Percentiles rank a stretch among this genome's conserved stretches.
Conservation (phyloP, 2,113 vertebrate genomes). For the Nyctibius bracteatus region DNA sequence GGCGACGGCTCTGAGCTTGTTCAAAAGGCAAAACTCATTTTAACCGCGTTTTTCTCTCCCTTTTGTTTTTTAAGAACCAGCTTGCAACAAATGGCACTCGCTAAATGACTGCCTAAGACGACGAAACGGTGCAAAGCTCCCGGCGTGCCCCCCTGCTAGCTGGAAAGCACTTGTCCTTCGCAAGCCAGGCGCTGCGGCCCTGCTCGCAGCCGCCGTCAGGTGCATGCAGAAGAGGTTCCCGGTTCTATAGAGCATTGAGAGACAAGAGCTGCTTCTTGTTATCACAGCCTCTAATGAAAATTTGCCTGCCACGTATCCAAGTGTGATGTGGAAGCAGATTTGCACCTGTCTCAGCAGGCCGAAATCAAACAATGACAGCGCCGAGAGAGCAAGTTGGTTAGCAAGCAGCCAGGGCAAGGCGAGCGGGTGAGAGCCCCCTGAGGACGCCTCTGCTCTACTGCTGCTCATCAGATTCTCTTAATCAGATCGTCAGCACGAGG, state of each 20-base stretch:
- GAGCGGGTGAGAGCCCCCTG: background rate
- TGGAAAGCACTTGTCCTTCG: background rate
- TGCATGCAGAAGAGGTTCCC: background rate
- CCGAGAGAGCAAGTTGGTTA: background rate
- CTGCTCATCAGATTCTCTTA: background rate
- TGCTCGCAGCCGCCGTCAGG: background rate
- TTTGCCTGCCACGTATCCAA: background rate
- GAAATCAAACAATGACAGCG: background rate
- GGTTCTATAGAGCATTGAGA: conserved; percentile 26
- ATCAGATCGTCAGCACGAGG: background rate
- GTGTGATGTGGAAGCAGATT: conserved; percentile 11
- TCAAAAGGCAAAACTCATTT: conserved; percentile 15
- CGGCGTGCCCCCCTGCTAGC: background rate
- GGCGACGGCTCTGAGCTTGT: background rate
- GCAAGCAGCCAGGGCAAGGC: background rate
- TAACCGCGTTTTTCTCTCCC: background rate
- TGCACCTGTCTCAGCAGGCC: conserved; percentile 33
- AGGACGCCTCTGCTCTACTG: background rate
- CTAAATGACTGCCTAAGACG: background rate
- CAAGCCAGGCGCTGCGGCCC: background rate
- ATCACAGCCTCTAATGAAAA: background rate
- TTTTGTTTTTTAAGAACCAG: conserved; percentile 35
- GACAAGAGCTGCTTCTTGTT: conserved; percentile 16
- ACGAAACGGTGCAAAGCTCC: background rate
- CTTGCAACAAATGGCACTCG: background rate